Evolutionary conservation across 2,797 vertebrate genomes (phyloP).

Genomic region (Eupleurogrammus muticus): DNA sequence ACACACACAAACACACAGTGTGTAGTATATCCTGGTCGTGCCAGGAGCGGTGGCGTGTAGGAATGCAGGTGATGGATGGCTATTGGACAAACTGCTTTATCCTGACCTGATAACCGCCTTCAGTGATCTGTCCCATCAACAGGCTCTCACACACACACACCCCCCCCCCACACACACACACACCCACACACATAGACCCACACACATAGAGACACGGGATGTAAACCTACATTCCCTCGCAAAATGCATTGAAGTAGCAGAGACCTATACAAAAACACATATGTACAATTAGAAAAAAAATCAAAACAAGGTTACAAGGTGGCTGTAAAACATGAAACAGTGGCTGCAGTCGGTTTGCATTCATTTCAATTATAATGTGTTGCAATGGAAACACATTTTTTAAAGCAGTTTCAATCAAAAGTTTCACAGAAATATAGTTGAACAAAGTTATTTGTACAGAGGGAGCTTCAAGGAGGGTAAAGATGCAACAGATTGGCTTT

Average conservation of each 20-base stretch:
- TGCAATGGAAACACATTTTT: neutral
- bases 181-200: neutral
- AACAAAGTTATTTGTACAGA: neutral
- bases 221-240: neutral
- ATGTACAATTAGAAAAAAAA: neutral
- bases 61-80: conserved; percentile 82
- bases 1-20: conserved; percentile 2
- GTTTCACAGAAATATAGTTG: too few species aligned
- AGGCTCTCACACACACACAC: neutral
- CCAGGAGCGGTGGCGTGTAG: conserved; percentile 75
- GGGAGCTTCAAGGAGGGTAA: neutral
- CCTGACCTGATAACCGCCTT: conserved; percentile 75
- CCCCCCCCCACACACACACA: conserved; percentile 9
- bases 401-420: neutral
- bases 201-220: too few species aligned
- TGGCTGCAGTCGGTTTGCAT: neutral
- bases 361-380: neutral
- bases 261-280: neutral
- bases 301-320: neutral
- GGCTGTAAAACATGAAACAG: neutral
- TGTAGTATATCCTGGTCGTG: conserved; percentile 59
- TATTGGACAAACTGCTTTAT: conserved; percentile 59
- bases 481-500: neutral
- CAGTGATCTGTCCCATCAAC: conserved; percentile 38
- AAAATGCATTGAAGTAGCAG: neutral